Base-by-base conservation (phyloP, 2,797 vertebrate genomes). In the Micrastur ruficollis region DNA sequence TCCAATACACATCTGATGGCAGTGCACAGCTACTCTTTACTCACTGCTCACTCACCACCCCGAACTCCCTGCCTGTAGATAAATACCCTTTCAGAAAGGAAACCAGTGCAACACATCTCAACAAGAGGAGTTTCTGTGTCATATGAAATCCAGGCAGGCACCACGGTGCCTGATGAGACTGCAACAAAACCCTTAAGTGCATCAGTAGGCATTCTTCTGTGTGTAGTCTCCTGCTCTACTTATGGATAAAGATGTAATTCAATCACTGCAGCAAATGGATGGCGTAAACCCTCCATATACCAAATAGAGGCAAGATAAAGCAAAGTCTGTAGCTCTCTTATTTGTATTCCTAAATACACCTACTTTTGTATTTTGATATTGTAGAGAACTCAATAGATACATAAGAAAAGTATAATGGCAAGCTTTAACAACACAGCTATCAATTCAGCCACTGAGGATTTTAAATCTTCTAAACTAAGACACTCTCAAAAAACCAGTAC, bases 141-240 rank as follows among this genome's bases (percentile, higher is more conserved):
- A 98, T 98, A 98, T 98, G 98, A 99, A 98, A 99, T 98, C 98
- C 98, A 98, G 98, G 98, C 98, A 98, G 99, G 98, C 99, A 98
- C 98, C 98, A 98, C 89, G 95, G 98, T 96, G 98, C 99, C 99
- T 98, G 92, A 96, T 81, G 79, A 97, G 97, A 96, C 90, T 96
- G 99, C 99, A 99, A 99, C 99, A 99, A 98, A 99, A 98, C 98
- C 98, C 98, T 98, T 99, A 99, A 99, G 98, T 99, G 99, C 99
- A 98, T 98, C 98, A 97, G 98, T 97, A 98, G 98, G 98, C 98
- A 98, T 98, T 99, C 98, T 98, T 98, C 98, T 97, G 98, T 75
- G 96, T 97, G 97, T 97, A 92, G 95, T 75, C 97, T 94, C 97
- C 96, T 88, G 90, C 83, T 95, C 93, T 95, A 79, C 97, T 98